These are phyloP conservation scores for Syndactyla subalaris DNA, from an alignment of 2,797 vertebrate species.

Conservation along the genomic window DNA sequence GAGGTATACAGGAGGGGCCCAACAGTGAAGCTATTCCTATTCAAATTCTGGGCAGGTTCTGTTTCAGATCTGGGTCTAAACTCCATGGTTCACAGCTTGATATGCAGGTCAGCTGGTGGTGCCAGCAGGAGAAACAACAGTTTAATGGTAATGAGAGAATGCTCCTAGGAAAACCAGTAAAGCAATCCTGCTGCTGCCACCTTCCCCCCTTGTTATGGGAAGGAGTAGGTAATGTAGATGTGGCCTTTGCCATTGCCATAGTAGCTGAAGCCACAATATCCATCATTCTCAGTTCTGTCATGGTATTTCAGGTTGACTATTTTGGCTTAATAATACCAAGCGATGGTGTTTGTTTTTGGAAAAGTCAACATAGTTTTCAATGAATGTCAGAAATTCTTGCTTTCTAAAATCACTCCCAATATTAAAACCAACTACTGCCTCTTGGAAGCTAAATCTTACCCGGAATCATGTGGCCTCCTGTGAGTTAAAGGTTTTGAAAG, in stretches of 20 bases:
- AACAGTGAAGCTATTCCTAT: not conserved
- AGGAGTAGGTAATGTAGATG: not conserved
- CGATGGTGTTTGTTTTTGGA: conserved; percentile 11
- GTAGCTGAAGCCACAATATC: not conserved
- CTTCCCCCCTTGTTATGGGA: not conserved
- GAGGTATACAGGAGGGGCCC: not conserved
- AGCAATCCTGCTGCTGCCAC: not conserved
- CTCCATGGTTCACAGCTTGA: not conserved
- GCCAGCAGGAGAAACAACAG: not conserved
- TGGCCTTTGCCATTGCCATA: not conserved
- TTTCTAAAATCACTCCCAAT: not conserved
- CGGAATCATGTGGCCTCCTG: not conserved
- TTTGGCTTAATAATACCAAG: not conserved
- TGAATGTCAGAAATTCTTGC: conserved; percentile 28
- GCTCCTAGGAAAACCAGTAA: not conserved
- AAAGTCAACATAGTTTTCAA: conserved; percentile 46
- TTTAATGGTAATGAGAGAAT: not conserved
- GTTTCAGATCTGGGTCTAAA: not conserved
- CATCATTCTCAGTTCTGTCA: not conserved
- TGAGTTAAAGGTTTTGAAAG: conserved; percentile 34
- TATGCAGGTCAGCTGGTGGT: not conserved
- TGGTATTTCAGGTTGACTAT: not conserved
- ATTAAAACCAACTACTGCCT: not conserved
- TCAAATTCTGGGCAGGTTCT: not conserved
- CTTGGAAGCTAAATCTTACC: not conserved